Evolutionary conservation across 2,113 vertebrate genomes (phyloP).

Genomic region (Sylvilagus bachmani): DNA sequence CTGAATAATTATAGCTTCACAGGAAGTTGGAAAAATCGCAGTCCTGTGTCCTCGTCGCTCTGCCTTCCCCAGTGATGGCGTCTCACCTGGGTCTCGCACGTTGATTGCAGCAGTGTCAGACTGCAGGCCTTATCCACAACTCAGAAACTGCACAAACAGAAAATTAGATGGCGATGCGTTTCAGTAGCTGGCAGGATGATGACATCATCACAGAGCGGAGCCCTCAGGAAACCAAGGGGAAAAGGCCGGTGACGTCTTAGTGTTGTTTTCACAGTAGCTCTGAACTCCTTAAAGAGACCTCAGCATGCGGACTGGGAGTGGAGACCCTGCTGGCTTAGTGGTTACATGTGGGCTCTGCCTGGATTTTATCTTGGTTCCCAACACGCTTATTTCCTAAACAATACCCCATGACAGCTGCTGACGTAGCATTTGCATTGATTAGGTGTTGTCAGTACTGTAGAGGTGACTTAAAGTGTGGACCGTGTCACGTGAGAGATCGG

Average conservation of each 20-base stretch:
- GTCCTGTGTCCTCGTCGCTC: no score
- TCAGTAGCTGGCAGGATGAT: background rate
- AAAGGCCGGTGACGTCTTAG: background rate
- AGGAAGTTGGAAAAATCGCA: background rate
- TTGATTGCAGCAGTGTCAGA: background rate
- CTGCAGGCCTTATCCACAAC: background rate
- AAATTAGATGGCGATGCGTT: background rate
- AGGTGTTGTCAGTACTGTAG: background rate
- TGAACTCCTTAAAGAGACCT: background rate
- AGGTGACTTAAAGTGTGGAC: background rate
- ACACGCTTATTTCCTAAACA: background rate
- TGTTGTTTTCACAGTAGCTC: background rate
- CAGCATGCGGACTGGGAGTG: background rate
- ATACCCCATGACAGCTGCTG: background rate
- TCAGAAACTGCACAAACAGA: background rate
- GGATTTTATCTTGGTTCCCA: background rate
- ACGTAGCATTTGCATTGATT: background rate
- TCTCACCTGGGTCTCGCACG: background rate
- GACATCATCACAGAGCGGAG: background rate
- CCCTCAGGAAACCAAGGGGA: background rate
- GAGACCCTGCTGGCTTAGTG: background rate
- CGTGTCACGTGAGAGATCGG: background rate
- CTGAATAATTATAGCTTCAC: background rate
- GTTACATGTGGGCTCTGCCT: background rate
- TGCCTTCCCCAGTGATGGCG: background rate